These are phyloP conservation scores for Moxostoma hubbsi DNA, from an alignment of 2,797 vertebrate species.

Conservation along the genomic window DNA sequence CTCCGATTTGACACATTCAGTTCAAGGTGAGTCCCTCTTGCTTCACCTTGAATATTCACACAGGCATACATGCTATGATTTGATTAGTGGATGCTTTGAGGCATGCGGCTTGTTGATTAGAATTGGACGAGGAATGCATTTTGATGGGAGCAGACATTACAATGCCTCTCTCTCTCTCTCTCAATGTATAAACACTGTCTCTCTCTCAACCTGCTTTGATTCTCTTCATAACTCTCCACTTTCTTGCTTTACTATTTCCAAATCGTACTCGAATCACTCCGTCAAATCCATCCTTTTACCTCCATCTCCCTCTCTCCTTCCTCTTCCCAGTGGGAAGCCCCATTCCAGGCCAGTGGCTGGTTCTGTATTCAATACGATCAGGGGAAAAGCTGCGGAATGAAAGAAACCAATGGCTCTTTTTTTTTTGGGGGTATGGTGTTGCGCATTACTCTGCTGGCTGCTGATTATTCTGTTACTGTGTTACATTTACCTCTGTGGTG, in stretches of 20 bases:
- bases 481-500: slow-evolving; percentile 48
- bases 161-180: slow-evolving; percentile 17
- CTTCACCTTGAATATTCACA: slow-evolving; percentile 77
- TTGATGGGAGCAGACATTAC: slow-evolving; percentile 70
- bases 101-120: slow-evolving; percentile 80
- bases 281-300: background rate
- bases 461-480: slow-evolving; percentile 45
- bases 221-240: slow-evolving; percentile 39
- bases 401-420: slow-evolving; percentile 31
- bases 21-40: slow-evolving; percentile 70
- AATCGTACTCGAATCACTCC: background rate
- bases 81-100: slow-evolving; percentile 77
- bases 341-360: slow-evolving; percentile 20
- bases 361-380: slow-evolving; percentile 35
- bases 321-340: slow-evolving; percentile 11
- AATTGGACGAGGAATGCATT: slow-evolving; percentile 74
- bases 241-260: background rate
- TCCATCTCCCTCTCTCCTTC: too few species aligned
- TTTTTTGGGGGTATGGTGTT: slow-evolving; percentile 6
- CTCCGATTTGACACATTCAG: slow-evolving; percentile 70
- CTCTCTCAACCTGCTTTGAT: background rate
- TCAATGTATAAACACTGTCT: background rate
- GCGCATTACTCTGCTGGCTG: background rate
- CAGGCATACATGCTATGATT: slow-evolving; percentile 73
- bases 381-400: slow-evolving; percentile 27